Conservation (phyloP, 92 coral and sea anemone genomes). For the Phenganax marumi region DNA sequence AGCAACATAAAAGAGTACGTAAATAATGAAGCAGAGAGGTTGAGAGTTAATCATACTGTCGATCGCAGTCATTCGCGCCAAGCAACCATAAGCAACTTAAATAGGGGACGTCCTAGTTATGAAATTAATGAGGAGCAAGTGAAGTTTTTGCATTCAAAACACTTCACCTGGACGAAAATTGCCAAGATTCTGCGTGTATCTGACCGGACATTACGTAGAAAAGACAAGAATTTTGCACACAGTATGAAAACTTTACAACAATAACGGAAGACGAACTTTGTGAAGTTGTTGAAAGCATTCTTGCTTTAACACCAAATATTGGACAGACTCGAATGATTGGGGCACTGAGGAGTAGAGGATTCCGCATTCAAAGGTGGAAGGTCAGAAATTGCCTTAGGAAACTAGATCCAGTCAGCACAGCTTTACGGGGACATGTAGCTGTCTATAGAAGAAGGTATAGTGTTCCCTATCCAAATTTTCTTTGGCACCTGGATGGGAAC, state of each 20-base stretch:
- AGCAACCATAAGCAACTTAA: background rate
- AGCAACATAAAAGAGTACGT: background rate
- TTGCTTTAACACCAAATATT: constrained; percentile 13
- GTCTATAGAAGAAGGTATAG: constrained; percentile 25
- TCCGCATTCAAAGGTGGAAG: constrained; percentile 23
- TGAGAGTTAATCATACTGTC: background rate
- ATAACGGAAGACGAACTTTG: background rate
- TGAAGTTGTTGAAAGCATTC: background rate
- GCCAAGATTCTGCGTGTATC: background rate
- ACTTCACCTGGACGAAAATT: background rate
- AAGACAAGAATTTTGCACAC: constrained; percentile 4
- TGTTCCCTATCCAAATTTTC: constrained; percentile 24
- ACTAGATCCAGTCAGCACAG: constrained; percentile 28
- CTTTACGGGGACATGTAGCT: constrained; percentile 21
- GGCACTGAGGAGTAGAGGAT: constrained; percentile 18
- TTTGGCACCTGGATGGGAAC: constrained; percentile 37
- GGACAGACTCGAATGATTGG: constrained; percentile 27
- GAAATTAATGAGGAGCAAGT: constrained; percentile 11
- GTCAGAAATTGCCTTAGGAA: constrained; percentile 6
- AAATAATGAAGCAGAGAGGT: constrained; percentile 3
- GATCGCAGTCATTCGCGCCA: background rate
- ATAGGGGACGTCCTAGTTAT: constrained; percentile 1
- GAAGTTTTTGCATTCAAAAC: background rate
- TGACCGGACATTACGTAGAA: constrained; percentile 27
- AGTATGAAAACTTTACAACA: background rate